phyloP scores from a whole-genome alignment of 2,797 vertebrate genomes.

The Onychomys leucogaster region DNA sequence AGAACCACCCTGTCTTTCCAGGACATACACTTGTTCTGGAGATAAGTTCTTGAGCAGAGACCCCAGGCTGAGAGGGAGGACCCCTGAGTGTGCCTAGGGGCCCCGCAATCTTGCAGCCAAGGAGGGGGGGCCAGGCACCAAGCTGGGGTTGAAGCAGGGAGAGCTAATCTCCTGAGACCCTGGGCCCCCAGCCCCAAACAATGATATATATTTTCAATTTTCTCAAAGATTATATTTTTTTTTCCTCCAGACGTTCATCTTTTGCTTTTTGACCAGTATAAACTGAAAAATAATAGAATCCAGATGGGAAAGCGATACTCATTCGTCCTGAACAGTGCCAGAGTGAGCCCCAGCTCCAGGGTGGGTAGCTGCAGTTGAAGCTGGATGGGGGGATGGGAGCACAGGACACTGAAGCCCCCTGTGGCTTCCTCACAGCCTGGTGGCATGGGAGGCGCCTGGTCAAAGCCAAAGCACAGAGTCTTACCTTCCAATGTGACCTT shows the following conservation, averaged over 20 bases:
- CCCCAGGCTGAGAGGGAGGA: neutral
- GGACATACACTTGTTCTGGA: neutral
- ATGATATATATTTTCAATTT: constrained; percentile 84
- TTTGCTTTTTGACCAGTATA: constrained; percentile 85
- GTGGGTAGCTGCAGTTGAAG: neutral
- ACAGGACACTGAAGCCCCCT: no score
- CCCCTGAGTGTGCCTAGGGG: neutral
- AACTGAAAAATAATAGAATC: constrained; percentile 84
- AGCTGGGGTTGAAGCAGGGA: neutral
- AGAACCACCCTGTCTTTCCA: no score
- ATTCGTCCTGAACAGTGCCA: constrained; percentile 64
- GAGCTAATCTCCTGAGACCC: constrained; percentile 16
- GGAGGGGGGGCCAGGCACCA: neutral
- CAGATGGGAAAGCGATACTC: constrained; percentile 78
- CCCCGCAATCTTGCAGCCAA: neutral
- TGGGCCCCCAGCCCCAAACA: constrained; percentile 49
- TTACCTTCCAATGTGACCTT: neutral
- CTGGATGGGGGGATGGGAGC: neutral
- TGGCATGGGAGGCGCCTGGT: neutral
- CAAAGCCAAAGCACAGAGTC: neutral
- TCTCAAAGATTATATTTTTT: constrained; percentile 80
- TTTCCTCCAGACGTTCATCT: constrained; percentile 78
- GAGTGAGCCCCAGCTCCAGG: neutral
- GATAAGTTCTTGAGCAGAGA: neutral
- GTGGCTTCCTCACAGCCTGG: neutral